These are phyloP conservation scores for Cyanoramphus novaezelandiae DNA, from an alignment of 2,113 vertebrate genomes.

Conservation along the genomic window DNA sequence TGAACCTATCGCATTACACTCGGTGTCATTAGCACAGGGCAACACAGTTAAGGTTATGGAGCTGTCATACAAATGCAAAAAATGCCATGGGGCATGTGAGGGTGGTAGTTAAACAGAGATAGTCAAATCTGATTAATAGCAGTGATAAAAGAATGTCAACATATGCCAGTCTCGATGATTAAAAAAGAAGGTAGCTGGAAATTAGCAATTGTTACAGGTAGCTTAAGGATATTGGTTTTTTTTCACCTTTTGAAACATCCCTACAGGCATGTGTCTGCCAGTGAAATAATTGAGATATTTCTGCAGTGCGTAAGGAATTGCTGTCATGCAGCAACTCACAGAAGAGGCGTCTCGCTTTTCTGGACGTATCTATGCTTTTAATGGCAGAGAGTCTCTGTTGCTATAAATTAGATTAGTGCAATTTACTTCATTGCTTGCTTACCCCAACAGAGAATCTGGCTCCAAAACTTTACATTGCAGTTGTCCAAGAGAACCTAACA, in stretches of 20 bases:
- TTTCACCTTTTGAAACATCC: conserved; percentile 16
- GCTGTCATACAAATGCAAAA: background rate
- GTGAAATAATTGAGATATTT: conserved; percentile 13
- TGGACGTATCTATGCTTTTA: conserved; percentile 19
- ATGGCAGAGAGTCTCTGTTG: background rate
- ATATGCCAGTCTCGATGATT: background rate
- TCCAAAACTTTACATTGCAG: background rate
- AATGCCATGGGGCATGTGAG: conserved; percentile 8
- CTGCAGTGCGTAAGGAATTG: background rate
- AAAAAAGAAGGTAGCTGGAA: conserved; percentile 53
- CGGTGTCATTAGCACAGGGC: background rate
- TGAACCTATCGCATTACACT: background rate
- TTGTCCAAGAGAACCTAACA: conserved; percentile 17
- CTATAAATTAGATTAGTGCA: conserved; percentile 10
- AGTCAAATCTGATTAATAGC: conserved; percentile 38
- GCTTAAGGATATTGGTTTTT: conserved; percentile 57
- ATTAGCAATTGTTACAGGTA: conserved; percentile 58
- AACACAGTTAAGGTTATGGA: background rate
- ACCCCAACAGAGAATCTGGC: background rate
- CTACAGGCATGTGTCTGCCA: background rate
- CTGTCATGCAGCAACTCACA: background rate
- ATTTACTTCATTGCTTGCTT: background rate
- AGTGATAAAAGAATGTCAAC: conserved; percentile 40
- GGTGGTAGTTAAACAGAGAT: conserved; percentile 42
- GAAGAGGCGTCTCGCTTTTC: conserved; percentile 3